These are phyloP conservation scores for Megatriorchis doriae DNA, from an alignment of 2,113 vertebrate species.

Conservation along the genomic window DNA sequence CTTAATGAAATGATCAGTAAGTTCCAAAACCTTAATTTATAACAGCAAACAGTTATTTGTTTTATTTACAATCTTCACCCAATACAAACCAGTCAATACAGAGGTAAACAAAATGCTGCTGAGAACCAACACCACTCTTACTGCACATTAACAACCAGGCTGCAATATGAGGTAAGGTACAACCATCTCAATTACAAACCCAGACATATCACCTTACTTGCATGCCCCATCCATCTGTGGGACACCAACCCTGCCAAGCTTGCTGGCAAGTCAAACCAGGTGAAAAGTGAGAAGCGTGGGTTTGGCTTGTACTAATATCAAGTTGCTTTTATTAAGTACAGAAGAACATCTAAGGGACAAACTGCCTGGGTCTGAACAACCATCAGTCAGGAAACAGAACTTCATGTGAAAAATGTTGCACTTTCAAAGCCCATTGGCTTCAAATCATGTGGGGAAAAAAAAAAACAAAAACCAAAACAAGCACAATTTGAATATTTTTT, in stretches of 20 bases:
- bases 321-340: neutral
- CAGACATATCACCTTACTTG: neutral
- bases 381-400: neutral
- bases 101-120: neutral
- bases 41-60: neutral
- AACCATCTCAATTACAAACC: neutral
- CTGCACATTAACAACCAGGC: neutral
- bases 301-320: neutral
- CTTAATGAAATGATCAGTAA: neutral
- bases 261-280: neutral
- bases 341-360: neutral
- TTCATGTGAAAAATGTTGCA: neutral
- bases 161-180: neutral
- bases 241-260: neutral
- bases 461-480: neutral
- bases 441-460: accelerated
- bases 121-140: neutral
- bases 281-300: neutral
- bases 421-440: neutral
- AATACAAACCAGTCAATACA: neutral
- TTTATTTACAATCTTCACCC: neutral
- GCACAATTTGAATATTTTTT: neutral
- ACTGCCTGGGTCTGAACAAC: neutral
- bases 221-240: neutral
- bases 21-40: neutral